Evolutionary conservation across 2,797 vertebrate species (phyloP).

Genomic region (Sebastes oblongus): DNA sequence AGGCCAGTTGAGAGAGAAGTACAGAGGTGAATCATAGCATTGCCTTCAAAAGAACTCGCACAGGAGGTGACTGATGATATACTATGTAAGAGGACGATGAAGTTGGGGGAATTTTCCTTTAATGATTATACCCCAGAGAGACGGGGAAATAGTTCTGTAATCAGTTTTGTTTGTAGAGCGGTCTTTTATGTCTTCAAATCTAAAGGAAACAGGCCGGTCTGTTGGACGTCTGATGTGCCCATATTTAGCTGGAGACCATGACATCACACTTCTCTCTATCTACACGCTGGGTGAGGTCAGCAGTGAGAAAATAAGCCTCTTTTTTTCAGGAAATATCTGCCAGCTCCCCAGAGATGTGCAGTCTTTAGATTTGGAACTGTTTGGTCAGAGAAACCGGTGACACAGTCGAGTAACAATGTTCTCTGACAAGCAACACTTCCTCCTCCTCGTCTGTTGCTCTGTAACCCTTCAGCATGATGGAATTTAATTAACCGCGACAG

Average conservation of each 20-base stretch:
- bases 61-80: neutral
- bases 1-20: neutral
- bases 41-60: neutral
- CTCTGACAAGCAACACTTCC: conserved; percentile 8
- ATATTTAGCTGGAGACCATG: conserved; percentile 54
- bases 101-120: neutral
- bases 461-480: conserved; percentile 35
- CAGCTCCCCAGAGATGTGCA: conserved; percentile 35
- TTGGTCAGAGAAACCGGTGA: conserved; percentile 36
- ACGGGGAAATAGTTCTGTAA: conserved; percentile 6
- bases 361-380: conserved; percentile 11
- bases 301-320: conserved; percentile 25
- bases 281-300: conserved; percentile 40
- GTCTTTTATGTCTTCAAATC: conserved; percentile 30
- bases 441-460: neutral
- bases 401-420: conserved; percentile 40
- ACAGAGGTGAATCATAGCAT: neutral
- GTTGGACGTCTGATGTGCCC: conserved; percentile 32
- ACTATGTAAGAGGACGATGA: neutral
- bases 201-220: conserved; percentile 45
- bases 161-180: conserved; percentile 45
- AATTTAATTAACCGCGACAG: conserved; percentile 55
- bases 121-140: neutral
- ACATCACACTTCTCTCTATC: conserved; percentile 50
- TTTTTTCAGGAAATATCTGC: conserved; percentile 57